Conservation (phyloP, 2,888 invertebrate genomes). For the Cephus pulcher region DNA sequence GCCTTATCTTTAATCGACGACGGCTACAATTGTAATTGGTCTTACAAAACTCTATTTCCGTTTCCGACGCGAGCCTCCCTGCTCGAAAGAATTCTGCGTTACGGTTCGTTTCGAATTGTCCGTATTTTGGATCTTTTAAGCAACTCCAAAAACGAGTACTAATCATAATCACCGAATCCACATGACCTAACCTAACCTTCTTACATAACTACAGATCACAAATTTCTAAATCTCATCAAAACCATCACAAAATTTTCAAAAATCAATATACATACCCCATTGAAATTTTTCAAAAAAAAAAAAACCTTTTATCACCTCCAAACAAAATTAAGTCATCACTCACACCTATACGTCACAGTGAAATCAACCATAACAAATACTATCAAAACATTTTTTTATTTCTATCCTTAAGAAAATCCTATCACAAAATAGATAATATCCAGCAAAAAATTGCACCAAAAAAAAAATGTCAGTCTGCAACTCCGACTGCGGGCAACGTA, state of each 20-base stretch:
- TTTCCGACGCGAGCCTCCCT: not conserved
- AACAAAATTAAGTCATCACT: not conserved
- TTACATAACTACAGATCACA: not conserved
- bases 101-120: not conserved
- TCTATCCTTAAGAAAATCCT: not conserved
- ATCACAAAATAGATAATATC: not conserved
- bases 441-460: not conserved
- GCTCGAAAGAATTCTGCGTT: not conserved
- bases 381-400: not conserved
- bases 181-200: not conserved
- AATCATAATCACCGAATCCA: not conserved
- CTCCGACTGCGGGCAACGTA: not conserved
- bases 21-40: not conserved
- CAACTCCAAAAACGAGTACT: not conserved
- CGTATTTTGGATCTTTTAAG: not conserved
- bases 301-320: not conserved
- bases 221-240: not conserved
- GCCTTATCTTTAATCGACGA: not conserved
- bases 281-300: not conserved
- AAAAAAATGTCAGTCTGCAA: not conserved
- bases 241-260: not conserved
- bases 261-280: not conserved
- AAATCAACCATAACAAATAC: not conserved
- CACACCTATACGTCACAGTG: not conserved
- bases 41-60: slow-evolving; percentile 8